Base-by-base conservation (phyloP, 2,113 vertebrate species). In the Cercocebus atys region DNA sequence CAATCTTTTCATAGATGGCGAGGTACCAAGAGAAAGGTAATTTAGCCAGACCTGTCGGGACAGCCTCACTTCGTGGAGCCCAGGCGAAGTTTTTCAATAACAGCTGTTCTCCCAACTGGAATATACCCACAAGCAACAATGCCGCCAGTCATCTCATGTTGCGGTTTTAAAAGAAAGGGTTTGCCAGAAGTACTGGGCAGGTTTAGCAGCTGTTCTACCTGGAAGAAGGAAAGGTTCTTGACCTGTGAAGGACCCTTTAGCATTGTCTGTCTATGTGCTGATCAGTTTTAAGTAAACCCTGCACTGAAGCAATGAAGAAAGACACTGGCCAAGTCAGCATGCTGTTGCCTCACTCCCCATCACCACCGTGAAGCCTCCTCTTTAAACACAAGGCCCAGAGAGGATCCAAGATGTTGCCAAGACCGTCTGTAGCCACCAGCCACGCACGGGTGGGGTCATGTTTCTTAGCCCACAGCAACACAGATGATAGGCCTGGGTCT, bases 371-470 rank as follows among this genome's bases (percentile, higher is more conserved):
- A 66, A 78, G 59, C 5, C 9, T 32, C 50, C 64, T 76, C 57
- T 57, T 38, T 23, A 61, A 79, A 55, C 32, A 32, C 0, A 0
- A 89, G 59, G 18, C 38, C n/a, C 45, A 45, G 59, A 70, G 64
- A n/a, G 47, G 32, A 9, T 68, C 30, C 5, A 14, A 84, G 11
- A 47, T 3, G 16, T 40, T 78, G 59, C 68, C 80, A 40, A 64
- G 45, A 73, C 23, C 50, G 38, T 35, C 59, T 2, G 0, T 17
- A 45, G 73, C 88, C 76, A 27, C 14, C 66, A 78, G 50, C 91
- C 89, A 55, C 6, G 1, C 22, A 2, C 52, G 59, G 17, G 1
- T 17, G 22, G 43, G 14, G 8, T 75, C 30, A 1, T 1, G 1
- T 70, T 64, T 72, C 57, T 35, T 43, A 57, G 66, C 5, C 32